Base-by-base conservation (phyloP, 2,888 invertebrate genomes). In the Thereva unica region DNA sequence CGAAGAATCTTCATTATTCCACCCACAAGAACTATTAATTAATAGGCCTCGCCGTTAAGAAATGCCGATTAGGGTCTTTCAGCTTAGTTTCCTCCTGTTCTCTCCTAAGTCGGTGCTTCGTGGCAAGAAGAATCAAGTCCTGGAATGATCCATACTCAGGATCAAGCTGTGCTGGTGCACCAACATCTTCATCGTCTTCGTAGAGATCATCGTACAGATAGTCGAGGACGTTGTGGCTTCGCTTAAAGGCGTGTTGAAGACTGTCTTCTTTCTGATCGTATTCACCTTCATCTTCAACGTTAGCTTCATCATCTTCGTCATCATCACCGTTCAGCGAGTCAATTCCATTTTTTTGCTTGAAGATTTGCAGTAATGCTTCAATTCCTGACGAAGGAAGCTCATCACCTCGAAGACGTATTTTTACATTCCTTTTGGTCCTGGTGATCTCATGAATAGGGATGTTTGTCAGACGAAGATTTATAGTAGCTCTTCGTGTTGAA, bases 61-160 rank as follows among this genome's bases (percentile, higher is more conserved):
- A 23, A 23, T 23, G 23, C 23, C 23, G 23, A 23, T 23, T 23
- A 23, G 23, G 2, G 23, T 23, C 57, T 12, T 59, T 59, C 38
- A 59, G 37, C 42, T 59, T 59, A 4, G 35, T 47, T 41, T 64
- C 63, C 10, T 64, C 63, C 10, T 35, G 37, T 53, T 64, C 52
- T 42, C 44, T 8, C 37, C 38, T 40, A 12, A 54, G 42, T 0
- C 47, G 53, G n/a, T 54, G 54, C 8, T 41, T 59, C 4, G 44
- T 41, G 4, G 66, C 66, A n/a, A 54, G 40, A 34, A 47, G 8
- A 10, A 66, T 66, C 5, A 66, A 34, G 34, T 66, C 66, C 23
- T 56, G 52, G 53, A 66, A 53, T 23, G 59, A 66, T 2, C 40
- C 66, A 40, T 47, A 47, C 1, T 66, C 59, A 12, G 41, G 4